Conservation (phyloP, 2,113 vertebrate genomes). For the Emberiza fucata region DNA sequence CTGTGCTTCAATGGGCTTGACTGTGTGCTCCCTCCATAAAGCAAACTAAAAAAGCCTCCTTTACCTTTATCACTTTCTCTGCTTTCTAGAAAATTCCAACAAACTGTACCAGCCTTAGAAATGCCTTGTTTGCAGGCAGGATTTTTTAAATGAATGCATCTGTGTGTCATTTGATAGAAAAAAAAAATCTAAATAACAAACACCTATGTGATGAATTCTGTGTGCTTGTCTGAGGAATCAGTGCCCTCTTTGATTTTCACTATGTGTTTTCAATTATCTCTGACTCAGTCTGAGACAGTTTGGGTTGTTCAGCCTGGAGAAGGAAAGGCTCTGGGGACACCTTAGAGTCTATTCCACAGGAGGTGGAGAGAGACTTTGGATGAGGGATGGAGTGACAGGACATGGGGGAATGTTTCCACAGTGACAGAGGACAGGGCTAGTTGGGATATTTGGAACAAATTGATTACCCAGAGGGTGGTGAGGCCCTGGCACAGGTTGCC, state of each 20-base stretch:
- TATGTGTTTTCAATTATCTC: constrained; percentile 15
- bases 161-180: neutral
- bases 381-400: neutral
- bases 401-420: neutral
- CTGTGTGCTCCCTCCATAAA: neutral
- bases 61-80: neutral
- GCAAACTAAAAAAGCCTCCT: neutral
- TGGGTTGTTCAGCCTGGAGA: neutral
- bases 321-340: neutral
- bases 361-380: neutral
- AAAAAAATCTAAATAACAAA: neutral
- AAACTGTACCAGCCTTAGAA: neutral
- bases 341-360: neutral
- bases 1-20: neutral
- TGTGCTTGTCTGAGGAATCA: neutral
- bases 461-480: neutral
- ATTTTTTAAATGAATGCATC: neutral
- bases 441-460: neutral
- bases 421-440: neutral
- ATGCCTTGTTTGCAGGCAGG: neutral
- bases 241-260: constrained; percentile 37
- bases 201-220: neutral
- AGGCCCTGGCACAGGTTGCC: neutral
- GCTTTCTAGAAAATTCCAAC: neutral
- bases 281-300: neutral